Conservation (phyloP, 1,140 invertebrate species). For the Melitaea cinxia region DNA sequence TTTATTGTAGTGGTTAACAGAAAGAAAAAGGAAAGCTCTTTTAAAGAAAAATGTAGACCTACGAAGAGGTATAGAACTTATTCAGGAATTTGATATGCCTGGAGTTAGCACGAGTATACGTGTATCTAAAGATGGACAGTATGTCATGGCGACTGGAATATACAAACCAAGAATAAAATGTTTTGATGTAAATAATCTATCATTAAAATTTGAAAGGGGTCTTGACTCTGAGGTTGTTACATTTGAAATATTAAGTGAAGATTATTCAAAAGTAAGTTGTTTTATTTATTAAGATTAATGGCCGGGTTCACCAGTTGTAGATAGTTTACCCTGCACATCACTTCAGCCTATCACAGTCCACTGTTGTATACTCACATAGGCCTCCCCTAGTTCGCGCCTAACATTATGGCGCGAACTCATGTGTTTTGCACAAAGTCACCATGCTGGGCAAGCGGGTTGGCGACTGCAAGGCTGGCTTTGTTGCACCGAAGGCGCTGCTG, state of each 20-base stretch:
- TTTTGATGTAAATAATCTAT: conserved; percentile 97
- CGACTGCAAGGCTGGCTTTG: no score
- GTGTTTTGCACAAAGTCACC: no score
- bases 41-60: conserved; percentile 96
- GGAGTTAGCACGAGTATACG: conserved; percentile 92
- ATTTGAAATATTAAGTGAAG: conserved; percentile 94
- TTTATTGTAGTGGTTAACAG: conserved; percentile 93
- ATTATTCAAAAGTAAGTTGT: conserved; percentile 90
- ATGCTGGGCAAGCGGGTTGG: no score
- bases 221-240: conserved; percentile 97
- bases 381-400: no score
- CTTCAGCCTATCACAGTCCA: no score
- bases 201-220: conserved; percentile 99
- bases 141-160: conserved; percentile 95
- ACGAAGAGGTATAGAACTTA: conserved; percentile 94
- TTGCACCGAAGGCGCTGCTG: no score
- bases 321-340: no score
- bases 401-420: no score
- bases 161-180: conserved; percentile 98
- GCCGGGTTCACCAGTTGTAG: no score
- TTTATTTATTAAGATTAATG: neutral
- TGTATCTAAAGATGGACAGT: conserved; percentile 96
- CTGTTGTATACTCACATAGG: no score
- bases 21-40: conserved; percentile 92
- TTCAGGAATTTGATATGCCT: conserved; percentile 99